Evolutionary conservation across 1,140 invertebrate species (phyloP).

Genomic region (Brachystomella parvula): DNA sequence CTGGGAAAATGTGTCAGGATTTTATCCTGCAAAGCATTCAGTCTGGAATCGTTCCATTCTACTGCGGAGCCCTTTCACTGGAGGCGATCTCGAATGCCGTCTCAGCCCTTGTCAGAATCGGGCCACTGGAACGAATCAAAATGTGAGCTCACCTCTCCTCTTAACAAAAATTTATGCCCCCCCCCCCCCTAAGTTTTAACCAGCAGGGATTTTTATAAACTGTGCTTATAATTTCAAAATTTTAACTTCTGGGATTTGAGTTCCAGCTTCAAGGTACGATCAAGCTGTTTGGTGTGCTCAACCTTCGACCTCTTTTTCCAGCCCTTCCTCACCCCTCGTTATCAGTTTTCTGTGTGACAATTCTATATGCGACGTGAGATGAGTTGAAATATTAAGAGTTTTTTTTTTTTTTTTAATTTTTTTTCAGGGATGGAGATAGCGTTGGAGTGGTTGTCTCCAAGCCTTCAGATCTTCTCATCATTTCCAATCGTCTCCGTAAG

Average conservation of each 20-base stretch:
- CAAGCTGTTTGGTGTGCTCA: background rate
- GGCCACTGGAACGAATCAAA: conserved; percentile 21
- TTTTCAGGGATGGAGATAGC: too few relatives aligned
- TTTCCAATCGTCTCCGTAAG: too few relatives aligned
- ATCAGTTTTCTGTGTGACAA: too few relatives aligned
- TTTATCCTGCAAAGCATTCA: conserved; percentile 23
- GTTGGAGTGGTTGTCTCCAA: too few relatives aligned
- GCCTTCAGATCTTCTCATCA: too few relatives aligned
- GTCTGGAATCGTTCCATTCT: conserved; percentile 6
- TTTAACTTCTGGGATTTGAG: background rate
- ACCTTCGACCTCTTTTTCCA: background rate
- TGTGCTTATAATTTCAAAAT: background rate
- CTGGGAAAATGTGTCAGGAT: conserved; percentile 27
- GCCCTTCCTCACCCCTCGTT: too few relatives aligned
- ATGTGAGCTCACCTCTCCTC: conserved; percentile 17
- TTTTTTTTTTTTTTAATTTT: too few relatives aligned
- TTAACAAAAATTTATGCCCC: too few relatives aligned
- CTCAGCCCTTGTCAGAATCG: conserved; percentile 21
- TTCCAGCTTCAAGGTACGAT: background rate
- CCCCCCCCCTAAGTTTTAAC: too few relatives aligned
- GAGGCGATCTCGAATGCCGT: conserved; percentile 29
- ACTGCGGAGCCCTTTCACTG: conserved; percentile 34
- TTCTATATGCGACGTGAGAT: too few relatives aligned
- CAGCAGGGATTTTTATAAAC: background rate
- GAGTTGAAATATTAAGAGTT: too few relatives aligned